Base-by-base conservation (phyloP, 2,797 vertebrate genomes). In the Spatula clypeata region DNA sequence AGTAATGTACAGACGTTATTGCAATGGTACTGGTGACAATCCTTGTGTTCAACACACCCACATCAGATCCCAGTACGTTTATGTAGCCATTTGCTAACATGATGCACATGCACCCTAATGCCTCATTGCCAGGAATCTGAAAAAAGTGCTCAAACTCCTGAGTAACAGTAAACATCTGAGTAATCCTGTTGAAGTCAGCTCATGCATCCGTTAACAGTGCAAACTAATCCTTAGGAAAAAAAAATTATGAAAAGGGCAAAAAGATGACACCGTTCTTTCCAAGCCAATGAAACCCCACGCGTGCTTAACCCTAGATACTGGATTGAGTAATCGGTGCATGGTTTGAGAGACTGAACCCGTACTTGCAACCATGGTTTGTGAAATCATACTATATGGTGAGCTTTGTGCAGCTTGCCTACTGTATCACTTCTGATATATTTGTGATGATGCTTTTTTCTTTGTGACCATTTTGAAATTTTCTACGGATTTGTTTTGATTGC, bases 401-500 rank as follows among this genome's bases (percentile, higher is more conserved):
- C 62, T 75, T 74, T 53, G 54, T 36, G 7, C 45, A 40, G 44
- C 62, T 60, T 54, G 65, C 65, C 20, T n/a, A 26, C 17, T 72
- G 11, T 64, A 45, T 60, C 71, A 54, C 34, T 80, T 80, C 87
- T 55, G 65, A 23, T 49, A 32, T 21, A 8, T 75, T 96, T 96
- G 66, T 85, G 74, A 60, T 53, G 20, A 23, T 13, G 51, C 1
- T 44, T 55, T 42, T 51, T 27, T 42, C 31, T 93, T 85, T 69
- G 71, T 93, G 88, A 60, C 71, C 57, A 49, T 96, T 96, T 85
- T 91, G 89, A 75, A 92, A 71, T 93, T 96, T 96, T 83, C 89
- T 67, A 9, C 64, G 94, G 90, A 83, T 97, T 97, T 96, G 95
- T 97, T 96, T 97, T 92, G 94, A 92, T 80, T 93, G 84, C 92